Evolutionary conservation across 2,113 vertebrate species (phyloP), one percentile per base, ranked within the genome.

Genomic region (Semicossyphus pulcher): DNA sequence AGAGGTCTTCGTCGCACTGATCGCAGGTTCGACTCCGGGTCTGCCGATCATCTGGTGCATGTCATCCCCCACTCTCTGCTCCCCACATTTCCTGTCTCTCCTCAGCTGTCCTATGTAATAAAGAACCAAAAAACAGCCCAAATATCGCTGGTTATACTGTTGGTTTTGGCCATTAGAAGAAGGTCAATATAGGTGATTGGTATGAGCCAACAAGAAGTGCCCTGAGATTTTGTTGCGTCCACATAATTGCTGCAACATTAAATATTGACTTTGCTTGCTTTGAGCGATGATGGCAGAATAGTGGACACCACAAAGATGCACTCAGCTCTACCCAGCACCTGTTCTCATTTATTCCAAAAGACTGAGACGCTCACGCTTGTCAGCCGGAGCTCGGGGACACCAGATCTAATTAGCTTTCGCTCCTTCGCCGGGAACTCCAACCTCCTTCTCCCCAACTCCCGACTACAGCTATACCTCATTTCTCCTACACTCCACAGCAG

Each of bases 401-500:
- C 57, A 64, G 61, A 78, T 86, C 54, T 91, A 88, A 92, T 89
- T 90, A 87, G 48, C 73, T 80, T 72, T 54, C 52, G 20, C 81
- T 77, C 68, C 73, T 71, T 73, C 31, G 23, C 21, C 34, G 34
- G 66, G 54, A 76, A 66, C 86, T 73, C 59, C 52, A 61, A 21
- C 65, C 57, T 57, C 32, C 28, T 69, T 69, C 56, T 63, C 72
- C 58, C 15, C 51, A 16, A 26, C 29, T 71, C 71, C 63, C 47
- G 65, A 60, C 56, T 53, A 44, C 53, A 73, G 67, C 80, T 58
- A 80, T 70, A 69, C 70, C 56, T 89, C 68, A 69, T 87, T 87
- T 83, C 37, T 44, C 65, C 39, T 25, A 80, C 54, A 72, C 61
- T 70, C 32, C 53, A 51, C 15, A 23, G 69, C 69, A 68, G 54